These are phyloP conservation scores for Blastobasis adustella DNA, from an alignment of 2,888 invertebrate genomes.

Conservation along the genomic window DNA sequence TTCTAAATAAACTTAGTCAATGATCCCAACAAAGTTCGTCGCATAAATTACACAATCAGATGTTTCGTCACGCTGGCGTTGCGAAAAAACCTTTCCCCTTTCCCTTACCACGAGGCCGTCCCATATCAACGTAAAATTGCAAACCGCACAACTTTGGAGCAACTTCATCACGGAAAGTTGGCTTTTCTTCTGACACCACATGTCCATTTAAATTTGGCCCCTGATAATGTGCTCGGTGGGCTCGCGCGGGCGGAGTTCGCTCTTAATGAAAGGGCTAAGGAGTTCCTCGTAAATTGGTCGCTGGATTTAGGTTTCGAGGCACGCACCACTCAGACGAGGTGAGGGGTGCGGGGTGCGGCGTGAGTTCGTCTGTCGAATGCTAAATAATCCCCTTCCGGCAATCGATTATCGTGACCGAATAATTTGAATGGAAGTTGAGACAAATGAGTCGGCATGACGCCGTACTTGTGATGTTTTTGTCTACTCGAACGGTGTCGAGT, in stretches of 20 bases:
- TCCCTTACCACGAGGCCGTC: not conserved
- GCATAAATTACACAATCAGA: no score
- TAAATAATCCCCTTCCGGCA: slow-evolving; percentile 8
- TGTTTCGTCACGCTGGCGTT: no score
- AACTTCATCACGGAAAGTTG: slow-evolving; percentile 9
- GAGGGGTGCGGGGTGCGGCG: not conserved
- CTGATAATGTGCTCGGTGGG: not conserved
- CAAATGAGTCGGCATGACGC: no score
- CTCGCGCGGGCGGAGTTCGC: not conserved
- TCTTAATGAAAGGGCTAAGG: not conserved
- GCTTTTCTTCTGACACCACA: slow-evolving; percentile 1
- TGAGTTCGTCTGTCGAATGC: slow-evolving; percentile 5
- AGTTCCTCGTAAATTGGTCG: slow-evolving; percentile 2
- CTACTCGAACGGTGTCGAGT: no score
- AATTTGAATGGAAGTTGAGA: not conserved
- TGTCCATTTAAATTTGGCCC: not conserved
- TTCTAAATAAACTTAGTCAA: no score
- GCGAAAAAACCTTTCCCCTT: not conserved
- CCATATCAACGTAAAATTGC: slow-evolving; percentile 5
- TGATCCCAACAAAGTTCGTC: no score
- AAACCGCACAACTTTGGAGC: slow-evolving; percentile 5
- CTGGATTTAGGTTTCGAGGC: slow-evolving; percentile 9
- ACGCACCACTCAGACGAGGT: slow-evolving; percentile 8
- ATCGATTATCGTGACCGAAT: slow-evolving; percentile 9
- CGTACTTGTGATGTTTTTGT: no score